phyloP scores from a whole-genome alignment of 2,113 vertebrate species.

The Deroptyus accipitrinus region DNA sequence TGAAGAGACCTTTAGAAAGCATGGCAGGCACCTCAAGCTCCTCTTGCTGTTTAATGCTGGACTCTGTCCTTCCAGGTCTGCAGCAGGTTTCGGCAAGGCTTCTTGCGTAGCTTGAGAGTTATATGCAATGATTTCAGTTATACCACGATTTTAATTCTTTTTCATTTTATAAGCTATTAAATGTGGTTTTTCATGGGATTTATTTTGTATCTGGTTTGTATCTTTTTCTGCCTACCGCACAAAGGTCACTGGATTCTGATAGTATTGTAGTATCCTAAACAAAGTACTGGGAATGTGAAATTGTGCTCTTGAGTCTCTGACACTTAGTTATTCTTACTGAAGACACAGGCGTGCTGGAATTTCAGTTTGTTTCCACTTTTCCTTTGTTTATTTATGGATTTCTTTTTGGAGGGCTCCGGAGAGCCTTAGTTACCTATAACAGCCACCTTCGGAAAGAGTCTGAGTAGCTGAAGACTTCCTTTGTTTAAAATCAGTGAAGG shows the following conservation, averaged over 20 bases:
- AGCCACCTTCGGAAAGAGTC: background rate
- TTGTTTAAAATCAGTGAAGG: background rate
- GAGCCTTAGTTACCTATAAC: background rate
- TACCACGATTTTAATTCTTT: background rate
- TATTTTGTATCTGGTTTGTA: background rate
- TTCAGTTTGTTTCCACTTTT: background rate
- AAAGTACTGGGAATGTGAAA: background rate
- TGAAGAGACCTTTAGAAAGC: background rate
- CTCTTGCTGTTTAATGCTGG: background rate
- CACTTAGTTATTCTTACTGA: background rate
- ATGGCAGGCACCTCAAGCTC: background rate
- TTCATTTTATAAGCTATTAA: background rate
- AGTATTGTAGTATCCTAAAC: background rate
- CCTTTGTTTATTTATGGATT: background rate
- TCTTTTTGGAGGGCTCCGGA: background rate
- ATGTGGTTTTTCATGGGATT: background rate
- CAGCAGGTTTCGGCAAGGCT: background rate
- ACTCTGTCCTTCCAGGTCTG: background rate
- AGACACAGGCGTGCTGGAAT: background rate
- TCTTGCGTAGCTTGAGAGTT: background rate
- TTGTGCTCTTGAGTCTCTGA: background rate
- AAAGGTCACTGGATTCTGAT: background rate
- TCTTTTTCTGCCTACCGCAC: background rate
- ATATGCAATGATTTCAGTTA: background rate
- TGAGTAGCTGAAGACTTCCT: background rate